These are phyloP conservation scores for Leucopsar rothschildi DNA, from an alignment of 2,113 vertebrate genomes.

Conservation along the genomic window DNA sequence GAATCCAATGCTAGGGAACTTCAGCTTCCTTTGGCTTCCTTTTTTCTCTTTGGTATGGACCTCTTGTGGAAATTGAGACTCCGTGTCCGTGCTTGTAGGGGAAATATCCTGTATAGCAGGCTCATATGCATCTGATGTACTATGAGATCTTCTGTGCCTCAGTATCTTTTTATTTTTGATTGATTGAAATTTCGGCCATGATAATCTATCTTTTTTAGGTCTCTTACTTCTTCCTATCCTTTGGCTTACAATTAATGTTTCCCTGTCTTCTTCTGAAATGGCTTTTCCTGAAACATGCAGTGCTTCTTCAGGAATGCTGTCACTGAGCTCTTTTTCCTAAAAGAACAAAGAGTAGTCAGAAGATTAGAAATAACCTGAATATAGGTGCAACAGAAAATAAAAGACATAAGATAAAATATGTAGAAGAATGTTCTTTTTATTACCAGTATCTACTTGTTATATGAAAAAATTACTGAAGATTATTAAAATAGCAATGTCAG, in stretches of 20 bases:
- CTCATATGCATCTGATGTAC: constrained; percentile 75
- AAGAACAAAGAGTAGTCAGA: not conserved
- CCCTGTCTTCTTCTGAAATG: constrained; percentile 58
- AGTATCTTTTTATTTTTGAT: constrained; percentile 55
- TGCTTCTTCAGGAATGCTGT: constrained; percentile 34
- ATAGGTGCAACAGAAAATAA: not conserved
- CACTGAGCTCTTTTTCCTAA: constrained; percentile 48
- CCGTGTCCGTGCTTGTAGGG: constrained; percentile 68
- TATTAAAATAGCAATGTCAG: not conserved
- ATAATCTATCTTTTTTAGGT: constrained; percentile 71
- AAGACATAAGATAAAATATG: not conserved
- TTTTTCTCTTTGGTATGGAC: not conserved
- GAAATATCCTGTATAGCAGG: constrained; percentile 35
- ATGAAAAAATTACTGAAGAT: not conserved
- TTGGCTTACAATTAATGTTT: constrained; percentile 58
- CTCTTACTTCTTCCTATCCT: constrained; percentile 54
- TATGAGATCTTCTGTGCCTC: constrained; percentile 73
- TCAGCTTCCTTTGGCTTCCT: constrained; percentile 41
- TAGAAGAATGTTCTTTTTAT: not conserved
- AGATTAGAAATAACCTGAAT: not conserved
- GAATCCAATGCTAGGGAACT: constrained; percentile 66
- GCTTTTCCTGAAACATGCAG: constrained; percentile 37
- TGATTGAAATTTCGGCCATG: constrained; percentile 78
- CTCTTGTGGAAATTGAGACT: constrained; percentile 49
- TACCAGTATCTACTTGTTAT: not conserved